A percentile compares a stretch with the other conserved stretches of the same genome.
Conservation (phyloP, 2,888 invertebrate genomes). For the Ecdyonurus torrentis region DNA sequence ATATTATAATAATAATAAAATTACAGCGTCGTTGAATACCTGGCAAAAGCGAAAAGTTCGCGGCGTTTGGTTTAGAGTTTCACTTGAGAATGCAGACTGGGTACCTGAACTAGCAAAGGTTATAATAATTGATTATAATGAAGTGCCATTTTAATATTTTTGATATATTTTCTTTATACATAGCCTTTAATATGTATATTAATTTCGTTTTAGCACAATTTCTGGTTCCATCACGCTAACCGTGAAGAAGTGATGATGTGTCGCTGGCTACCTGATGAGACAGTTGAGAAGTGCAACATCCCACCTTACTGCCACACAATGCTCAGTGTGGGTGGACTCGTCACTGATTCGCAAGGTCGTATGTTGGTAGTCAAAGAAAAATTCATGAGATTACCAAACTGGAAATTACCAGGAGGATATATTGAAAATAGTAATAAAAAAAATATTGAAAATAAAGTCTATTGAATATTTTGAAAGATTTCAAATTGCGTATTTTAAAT, state of each 20-base stretch:
- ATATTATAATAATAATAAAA: no score
- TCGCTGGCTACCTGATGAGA: conserved; percentile 54
- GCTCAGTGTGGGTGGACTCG: conserved; percentile 72
- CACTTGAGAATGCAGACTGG: conserved; percentile 50
- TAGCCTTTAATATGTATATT: background rate
- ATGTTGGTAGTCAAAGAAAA: conserved; percentile 69
- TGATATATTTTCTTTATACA: background rate
- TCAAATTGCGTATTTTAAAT: no score
- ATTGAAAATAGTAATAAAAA: conserved; percentile 35
- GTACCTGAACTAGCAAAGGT: conserved; percentile 57
- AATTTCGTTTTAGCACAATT: conserved; percentile 37
- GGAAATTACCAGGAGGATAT: conserved; percentile 92
- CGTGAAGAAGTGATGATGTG: conserved; percentile 62
- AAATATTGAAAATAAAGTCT: background rate
- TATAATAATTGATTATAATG: no score
- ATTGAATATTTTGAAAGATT: background rate
- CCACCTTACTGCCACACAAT: conserved; percentile 68
- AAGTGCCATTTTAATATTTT: no score
- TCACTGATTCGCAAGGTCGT: conserved; percentile 58
- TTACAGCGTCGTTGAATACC: conserved; percentile 44
- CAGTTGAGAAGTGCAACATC: conserved; percentile 37
- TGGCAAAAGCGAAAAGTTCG: conserved; percentile 46
- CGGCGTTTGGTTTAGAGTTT: conserved; percentile 68
- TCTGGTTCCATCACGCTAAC: conserved; percentile 76
- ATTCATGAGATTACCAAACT: conserved; percentile 37